Evolutionary conservation across 2,797 vertebrate species (phyloP).

Genomic region (Bradypodion ventrale): DNA sequence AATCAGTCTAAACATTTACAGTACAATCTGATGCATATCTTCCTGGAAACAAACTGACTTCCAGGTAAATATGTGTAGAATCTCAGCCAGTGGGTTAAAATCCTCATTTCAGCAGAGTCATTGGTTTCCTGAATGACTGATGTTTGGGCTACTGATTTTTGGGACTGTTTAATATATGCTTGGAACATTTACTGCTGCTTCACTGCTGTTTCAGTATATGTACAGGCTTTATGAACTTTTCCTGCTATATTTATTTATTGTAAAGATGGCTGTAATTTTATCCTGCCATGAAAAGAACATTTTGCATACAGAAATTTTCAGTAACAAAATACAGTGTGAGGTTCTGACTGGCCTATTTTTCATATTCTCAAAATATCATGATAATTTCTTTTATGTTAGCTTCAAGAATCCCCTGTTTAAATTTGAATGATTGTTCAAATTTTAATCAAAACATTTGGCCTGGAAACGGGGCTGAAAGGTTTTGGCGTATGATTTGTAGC

Average conservation of each 20-base stretch:
- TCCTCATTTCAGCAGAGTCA: background rate
- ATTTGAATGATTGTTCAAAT: conserved; percentile 12
- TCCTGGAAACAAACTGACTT: background rate
- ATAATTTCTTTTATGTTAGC: background rate
- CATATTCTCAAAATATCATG: conserved; percentile 5
- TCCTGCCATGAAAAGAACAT: conserved; percentile 5
- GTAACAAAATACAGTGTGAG: conserved; percentile 5
- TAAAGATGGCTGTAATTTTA: conserved; percentile 33
- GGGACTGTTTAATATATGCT: conserved; percentile 25
- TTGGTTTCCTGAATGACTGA: background rate
- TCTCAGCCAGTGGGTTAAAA: background rate
- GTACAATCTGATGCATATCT: background rate
- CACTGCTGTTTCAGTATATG: no score
- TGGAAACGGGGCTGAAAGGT: conserved; percentile 29
- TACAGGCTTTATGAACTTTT: conserved; percentile 2
- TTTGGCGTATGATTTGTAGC: background rate
- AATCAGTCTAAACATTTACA: background rate
- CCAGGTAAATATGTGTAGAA: background rate
- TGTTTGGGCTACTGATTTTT: background rate
- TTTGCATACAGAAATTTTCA: conserved; percentile 25
- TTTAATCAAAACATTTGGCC: conserved; percentile 4
- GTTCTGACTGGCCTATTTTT: conserved; percentile 16
- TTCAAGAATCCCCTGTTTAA: conserved; percentile 8
- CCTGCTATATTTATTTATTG: conserved; percentile 36
- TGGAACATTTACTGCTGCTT: background rate